Percentiles rank a stretch among this genome's conserved stretches.
Evolutionary conservation across 2,113 vertebrate genomes (phyloP).

Genomic region (Anhinga anhinga): DNA sequence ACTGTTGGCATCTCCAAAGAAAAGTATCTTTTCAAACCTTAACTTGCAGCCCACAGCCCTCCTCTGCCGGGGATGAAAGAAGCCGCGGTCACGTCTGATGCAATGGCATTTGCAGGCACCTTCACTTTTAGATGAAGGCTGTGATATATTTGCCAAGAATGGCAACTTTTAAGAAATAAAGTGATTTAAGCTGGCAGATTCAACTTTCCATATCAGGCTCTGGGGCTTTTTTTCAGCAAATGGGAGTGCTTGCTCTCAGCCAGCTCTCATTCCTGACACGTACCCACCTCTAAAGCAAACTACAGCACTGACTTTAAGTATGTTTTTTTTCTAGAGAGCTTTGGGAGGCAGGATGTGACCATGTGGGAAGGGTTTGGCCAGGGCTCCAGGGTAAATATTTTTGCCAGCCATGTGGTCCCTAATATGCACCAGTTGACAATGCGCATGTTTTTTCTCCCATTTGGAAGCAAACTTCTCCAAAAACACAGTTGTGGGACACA

Average conservation of each 20-base stretch:
- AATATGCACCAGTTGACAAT: fast-evolving
- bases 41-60: neutral
- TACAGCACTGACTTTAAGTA: neutral
- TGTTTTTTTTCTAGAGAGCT: neutral
- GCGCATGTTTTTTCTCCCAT: neutral
- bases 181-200: neutral
- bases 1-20: slow-evolving; percentile 6
- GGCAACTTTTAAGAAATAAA: neutral
- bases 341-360: neutral
- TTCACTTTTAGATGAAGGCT: neutral
- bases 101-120: neutral
- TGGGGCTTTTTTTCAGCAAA: neutral
- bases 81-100: neutral
- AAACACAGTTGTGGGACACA: fast-evolving
- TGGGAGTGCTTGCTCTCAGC: neutral
- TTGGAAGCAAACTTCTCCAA: neutral
- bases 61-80: neutral
- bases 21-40: slow-evolving; percentile 17
- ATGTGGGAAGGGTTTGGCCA: neutral
- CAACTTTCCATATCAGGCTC: neutral
- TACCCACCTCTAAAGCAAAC: slow-evolving; percentile 14
- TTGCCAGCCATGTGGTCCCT: neutral
- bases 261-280: neutral
- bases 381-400: neutral
- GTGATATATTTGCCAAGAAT: neutral